phyloP scores from a whole-genome alignment of 2,797 vertebrate species.

The Vespertilio murinus region DNA sequence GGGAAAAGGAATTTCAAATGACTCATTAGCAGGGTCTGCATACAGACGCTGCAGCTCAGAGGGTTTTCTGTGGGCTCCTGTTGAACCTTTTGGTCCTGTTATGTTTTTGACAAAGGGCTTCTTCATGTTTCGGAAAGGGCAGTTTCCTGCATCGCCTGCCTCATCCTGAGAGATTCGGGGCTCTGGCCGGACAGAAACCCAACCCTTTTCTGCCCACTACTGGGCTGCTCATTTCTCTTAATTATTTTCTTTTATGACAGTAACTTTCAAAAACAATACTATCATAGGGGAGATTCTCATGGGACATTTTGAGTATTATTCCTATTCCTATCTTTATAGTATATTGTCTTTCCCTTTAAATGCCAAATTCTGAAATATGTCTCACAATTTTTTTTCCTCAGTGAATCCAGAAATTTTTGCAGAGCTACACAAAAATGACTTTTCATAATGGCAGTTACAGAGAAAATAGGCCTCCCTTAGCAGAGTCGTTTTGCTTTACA shows the following conservation, averaged over 20 bases:
- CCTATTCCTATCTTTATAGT: background rate
- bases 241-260: background rate
- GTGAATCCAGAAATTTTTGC: background rate
- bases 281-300: background rate
- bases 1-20: constrained; percentile 20
- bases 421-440: background rate
- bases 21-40: background rate
- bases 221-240: background rate
- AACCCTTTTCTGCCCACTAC: background rate
- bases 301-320: background rate
- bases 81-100: background rate
- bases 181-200: background rate
- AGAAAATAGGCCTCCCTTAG: background rate
- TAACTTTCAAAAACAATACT: constrained; percentile 10
- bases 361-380: constrained; percentile 8
- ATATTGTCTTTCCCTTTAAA: background rate
- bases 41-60: background rate
- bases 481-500: background rate
- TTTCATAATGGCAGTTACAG: background rate
- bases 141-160: background rate
- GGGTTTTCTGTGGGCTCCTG: background rate
- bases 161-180: background rate
- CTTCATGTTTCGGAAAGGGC: background rate
- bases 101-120: background rate
- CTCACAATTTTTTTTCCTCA: background rate